Evolutionary conservation across 2,888 invertebrate genomes (phyloP).

Genomic region (Andrena camellia): DNA sequence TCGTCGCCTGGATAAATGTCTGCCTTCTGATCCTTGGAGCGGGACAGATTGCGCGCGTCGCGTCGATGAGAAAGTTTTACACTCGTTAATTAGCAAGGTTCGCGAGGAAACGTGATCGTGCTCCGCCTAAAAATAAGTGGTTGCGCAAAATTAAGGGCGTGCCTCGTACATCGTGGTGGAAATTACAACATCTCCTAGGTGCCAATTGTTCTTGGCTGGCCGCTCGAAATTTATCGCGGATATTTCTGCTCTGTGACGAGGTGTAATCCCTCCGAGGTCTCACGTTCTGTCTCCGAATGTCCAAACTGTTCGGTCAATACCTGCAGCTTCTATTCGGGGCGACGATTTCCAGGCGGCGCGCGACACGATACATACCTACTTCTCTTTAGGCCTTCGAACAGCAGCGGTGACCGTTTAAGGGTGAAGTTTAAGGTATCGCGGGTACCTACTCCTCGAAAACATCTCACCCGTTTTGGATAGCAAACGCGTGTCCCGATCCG

Average conservation of each 20-base stretch:
- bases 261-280: slow-evolving; percentile 5
- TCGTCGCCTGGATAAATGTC: background rate
- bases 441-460: too few relatives aligned
- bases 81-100: background rate
- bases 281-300: background rate
- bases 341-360: background rate
- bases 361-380: background rate
- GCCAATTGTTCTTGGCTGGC: slow-evolving; percentile 57
- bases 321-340: background rate
- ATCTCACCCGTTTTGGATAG: slow-evolving; percentile 16
- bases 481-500: slow-evolving; percentile 32
- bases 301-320: background rate
- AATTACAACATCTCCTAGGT: slow-evolving; percentile 21
- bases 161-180: slow-evolving; percentile 7
- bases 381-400: too few relatives aligned
- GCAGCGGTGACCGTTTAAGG: background rate
- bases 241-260: slow-evolving; percentile 3
- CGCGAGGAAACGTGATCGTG: slow-evolving; percentile 5
- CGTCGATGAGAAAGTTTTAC: too few relatives aligned
- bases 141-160: slow-evolving; percentile 51
- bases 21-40: background rate
- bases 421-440: background rate
- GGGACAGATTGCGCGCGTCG: background rate
- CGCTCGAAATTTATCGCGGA: slow-evolving; percentile 30
- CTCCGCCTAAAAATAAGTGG: slow-evolving; percentile 43